Base-by-base conservation (phyloP, 1,140 invertebrate genomes). In the Ips nitidus region DNA sequence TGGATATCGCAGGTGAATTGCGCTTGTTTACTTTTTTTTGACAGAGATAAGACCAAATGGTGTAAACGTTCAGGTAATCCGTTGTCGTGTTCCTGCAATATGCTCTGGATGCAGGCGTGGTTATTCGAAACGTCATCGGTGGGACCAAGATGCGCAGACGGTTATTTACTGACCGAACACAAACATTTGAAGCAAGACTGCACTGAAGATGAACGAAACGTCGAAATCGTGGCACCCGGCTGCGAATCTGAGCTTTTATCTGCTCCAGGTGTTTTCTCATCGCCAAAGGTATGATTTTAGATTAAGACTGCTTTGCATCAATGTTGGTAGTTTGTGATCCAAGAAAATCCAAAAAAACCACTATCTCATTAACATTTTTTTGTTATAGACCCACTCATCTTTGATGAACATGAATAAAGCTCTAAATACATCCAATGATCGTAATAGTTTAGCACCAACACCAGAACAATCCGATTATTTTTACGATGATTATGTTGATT, bases 51-150 rank as follows among this genome's bases (percentile, higher is more conserved):
- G 6, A 66, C 52, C 60, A 45, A 1, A 59, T 41, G 52, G 52
- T 63, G 65, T 22, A 22, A 22, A 22, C 22, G 22, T 82, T 64
- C 76, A 92, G 91, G 90, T 8, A 94, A 94, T 83, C 92, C 93
- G 5, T 81, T 94, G 50, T 84, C 87, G 6, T 94, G 93, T 79
- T 88, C 90, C 5, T 94, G 93, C 76, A 87, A 87, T 66, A 86
- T 93, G 80, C 81, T 91, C 38, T 94, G 93, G 92, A 80, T 94
- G 1, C 86, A 90, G 73, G 87, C 88, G n/a, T 94, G 91, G 91
- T 75, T 93, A 6, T 86, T 88, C 72, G 89, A 92, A 77, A 86
- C 87, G 0, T 86, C 87, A 4, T 82, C 85, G 4, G 85, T 89
- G 3, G 89, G 90, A 8, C 91, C 91, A 8, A 86, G 86, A 77